Evolutionary conservation across 2,888 invertebrate genomes (phyloP), one percentile per base, ranked within the genome.

Genomic region (Druceiella hillmani): DNA sequence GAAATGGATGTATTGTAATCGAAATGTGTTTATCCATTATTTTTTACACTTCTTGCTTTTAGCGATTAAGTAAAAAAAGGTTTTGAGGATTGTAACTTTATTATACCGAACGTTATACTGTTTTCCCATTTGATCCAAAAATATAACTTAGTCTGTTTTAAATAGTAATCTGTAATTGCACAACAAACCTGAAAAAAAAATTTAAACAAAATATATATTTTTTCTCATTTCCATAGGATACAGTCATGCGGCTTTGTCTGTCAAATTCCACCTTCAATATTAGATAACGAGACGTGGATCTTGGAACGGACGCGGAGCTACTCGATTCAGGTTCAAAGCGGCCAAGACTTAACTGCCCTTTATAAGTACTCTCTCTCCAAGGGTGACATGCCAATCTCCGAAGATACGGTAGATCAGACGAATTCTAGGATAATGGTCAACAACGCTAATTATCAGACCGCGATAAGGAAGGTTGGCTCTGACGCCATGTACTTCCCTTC

Each of bases 231-330:
- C n/a, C n/a, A 12, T 55, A 72, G 70, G 38, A 48, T 75, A 14
- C 59, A 68, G 45, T 67, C 76, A 11, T 78, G 78, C 54, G 81
- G 81, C 12, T 79, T 79, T 52, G 57, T 73, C 36, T 82, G 81
- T 53, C 67, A 74, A 34, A 43, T 63, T 22, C 61, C 65, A 15
- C 59, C 61, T n/a, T 58, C 58, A 24, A 47, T 65, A 24, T 60
- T 70, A 34, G 53, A 59, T 13, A 66, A 66, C 30, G 73, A 76
- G 43, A 56, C 61, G 3, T 58, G 66, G 17, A 55, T 59, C 2
- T 63, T 81, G 41, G 51, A 74, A 33, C 61, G 64, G 29, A 68
- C 75, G 1, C 63, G 64, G 45, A 67, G 64, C 5, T 83, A 81
- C 52, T 74, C 72, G 14, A 60, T 81, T 7, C 64, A 72, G 49